Base-by-base conservation (phyloP, 2,888 invertebrate genomes). In the Pandemis heparana region DNA sequence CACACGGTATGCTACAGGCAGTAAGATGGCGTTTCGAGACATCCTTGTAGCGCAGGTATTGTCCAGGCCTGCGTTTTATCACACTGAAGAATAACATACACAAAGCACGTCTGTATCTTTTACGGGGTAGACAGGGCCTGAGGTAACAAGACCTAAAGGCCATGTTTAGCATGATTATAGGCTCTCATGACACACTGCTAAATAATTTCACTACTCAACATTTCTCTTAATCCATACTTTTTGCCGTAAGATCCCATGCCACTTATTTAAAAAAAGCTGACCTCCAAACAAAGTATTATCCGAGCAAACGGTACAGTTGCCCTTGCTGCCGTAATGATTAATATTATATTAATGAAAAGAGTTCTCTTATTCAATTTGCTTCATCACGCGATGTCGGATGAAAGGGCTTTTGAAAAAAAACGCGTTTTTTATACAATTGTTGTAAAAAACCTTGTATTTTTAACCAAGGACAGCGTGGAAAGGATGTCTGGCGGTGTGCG, bases 251-350 rank as follows among this genome's bases (percentile, higher is more conserved):
- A 32, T n/a, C 5, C 18, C 62, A 62, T 38, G n/a, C 56, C 43
- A 63, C 63, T 63, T 73, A 69, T 59, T 63, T 51, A 62, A 68
- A 66, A 77, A 77, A 76, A 60, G 14, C 46, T 84, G 86, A 84
- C 85, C 83, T 87, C 80, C 83, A 79, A 77, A 76, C 69, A 70
- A 41, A 69, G 69, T 51, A 62, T 64, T 77, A 76, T 76, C 72
- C 75, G 73, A 59, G 66, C 66, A 77, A 82, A 79, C 76, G 79
- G 78, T 79, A 84, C 79, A 77, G 82, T 77, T 79, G 84, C 84
- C 87, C 87, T 87, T 86, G 86, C 83, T 71, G 73, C 80, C 80
- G 81, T 83, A 84, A 83, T 81, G 83, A 81, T 83, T 82, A 82
- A 77, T 76, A 79, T 75, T 76, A 63, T 63, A 82, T 80, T 71